phyloP scores from a whole-genome alignment of 2,797 vertebrate species.

The Podarcis lilfordi region DNA sequence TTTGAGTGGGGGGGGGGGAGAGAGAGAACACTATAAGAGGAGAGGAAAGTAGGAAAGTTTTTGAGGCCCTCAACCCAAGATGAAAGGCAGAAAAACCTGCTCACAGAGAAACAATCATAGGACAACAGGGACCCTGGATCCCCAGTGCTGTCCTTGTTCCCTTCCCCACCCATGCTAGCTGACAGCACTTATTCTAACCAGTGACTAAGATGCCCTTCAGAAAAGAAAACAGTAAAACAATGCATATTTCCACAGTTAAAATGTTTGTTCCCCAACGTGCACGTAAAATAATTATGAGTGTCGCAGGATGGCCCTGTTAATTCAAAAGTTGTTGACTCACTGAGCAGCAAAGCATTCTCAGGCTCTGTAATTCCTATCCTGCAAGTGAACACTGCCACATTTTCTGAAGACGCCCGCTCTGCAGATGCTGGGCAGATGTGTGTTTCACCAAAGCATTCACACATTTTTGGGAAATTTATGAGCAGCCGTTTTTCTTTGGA shows the following conservation, averaged over 20 bases:
- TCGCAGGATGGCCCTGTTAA: neutral
- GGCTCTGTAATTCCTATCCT: neutral
- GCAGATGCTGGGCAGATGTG: conserved; percentile 34
- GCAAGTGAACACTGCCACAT: neutral
- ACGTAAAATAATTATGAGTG: neutral
- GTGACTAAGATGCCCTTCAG: neutral
- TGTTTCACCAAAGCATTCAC: neutral
- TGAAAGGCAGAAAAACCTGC: neutral
- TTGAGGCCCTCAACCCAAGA: neutral
- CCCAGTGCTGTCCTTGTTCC: neutral
- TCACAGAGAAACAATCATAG: neutral
- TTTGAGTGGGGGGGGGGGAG: neutral
- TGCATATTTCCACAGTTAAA: conserved; percentile 2
- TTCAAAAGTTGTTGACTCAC: conserved; percentile 2
- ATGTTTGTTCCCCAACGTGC: neutral
- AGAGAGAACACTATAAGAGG: too few species aligned
- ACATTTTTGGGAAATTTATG: conserved; percentile 16
- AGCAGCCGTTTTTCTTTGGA: neutral
- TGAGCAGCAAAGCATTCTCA: neutral
- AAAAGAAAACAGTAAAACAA: neutral
- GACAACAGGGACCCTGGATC: neutral
- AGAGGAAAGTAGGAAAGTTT: neutral
- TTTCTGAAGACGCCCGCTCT: conserved; percentile 9
- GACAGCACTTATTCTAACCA: neutral
- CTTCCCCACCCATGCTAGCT: too few species aligned